phyloP scores from a whole-genome alignment of 2,113 vertebrate genomes.

The Poeciliopsis retropinna region DNA sequence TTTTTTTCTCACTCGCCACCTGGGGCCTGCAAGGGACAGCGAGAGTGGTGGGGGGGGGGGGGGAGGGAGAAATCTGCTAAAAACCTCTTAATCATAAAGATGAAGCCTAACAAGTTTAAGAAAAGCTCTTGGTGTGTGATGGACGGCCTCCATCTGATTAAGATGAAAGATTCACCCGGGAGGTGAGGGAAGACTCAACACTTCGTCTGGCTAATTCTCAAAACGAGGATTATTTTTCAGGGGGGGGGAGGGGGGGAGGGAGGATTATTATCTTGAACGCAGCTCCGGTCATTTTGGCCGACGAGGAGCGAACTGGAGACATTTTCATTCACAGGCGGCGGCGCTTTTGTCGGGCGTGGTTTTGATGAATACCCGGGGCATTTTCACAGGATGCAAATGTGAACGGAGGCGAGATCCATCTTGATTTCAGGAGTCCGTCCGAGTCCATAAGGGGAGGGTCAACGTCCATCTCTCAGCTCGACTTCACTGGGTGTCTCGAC shows the following conservation, averaged over 20 bases:
- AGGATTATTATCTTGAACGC: constrained; percentile 40
- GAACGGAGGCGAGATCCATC: constrained; percentile 69
- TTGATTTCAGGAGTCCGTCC: constrained; percentile 74
- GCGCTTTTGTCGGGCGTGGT: constrained; percentile 59
- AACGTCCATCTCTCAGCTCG: constrained; percentile 89
- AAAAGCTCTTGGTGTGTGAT: constrained; percentile 50
- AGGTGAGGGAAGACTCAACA: constrained; percentile 52
- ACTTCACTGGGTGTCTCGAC: constrained; percentile 80
- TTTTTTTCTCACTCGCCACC: constrained; percentile 36
- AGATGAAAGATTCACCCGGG: constrained; percentile 59
- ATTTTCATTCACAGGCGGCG: constrained; percentile 23
- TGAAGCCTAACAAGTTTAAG: constrained; percentile 57
- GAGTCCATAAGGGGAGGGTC: constrained; percentile 76
- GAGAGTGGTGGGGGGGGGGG: background rate
- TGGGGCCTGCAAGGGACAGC: constrained; percentile 32
- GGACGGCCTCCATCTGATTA: constrained; percentile 61
- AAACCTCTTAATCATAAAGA: constrained; percentile 65
- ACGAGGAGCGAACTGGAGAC: constrained; percentile 6
- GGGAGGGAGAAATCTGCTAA: constrained; percentile 21
- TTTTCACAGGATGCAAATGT: constrained; percentile 73
- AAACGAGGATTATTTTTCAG: constrained; percentile 43
- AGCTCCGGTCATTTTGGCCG: constrained; percentile 43
- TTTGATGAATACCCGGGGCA: constrained; percentile 72
- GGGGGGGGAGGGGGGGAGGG: background rate
- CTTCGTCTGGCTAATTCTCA: constrained; percentile 45